Evolutionary conservation across 2,113 vertebrate species (phyloP).

Genomic region (Cochlearius cochlearius): DNA sequence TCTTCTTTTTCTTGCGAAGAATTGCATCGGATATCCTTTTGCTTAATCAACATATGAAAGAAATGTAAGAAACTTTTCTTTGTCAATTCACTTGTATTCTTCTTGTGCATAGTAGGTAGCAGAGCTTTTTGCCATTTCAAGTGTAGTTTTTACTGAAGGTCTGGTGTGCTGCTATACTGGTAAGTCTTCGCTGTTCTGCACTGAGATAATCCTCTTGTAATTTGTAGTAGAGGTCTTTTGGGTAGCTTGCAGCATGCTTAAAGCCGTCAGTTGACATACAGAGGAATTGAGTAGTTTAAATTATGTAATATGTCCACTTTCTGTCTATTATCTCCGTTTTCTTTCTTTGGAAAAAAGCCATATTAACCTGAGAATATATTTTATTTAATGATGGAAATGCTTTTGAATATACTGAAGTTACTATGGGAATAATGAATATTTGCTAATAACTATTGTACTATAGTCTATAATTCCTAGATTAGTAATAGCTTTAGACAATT

Average conservation of each 20-base stretch:
- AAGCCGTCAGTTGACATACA: background rate
- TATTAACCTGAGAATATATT: background rate
- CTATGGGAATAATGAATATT: background rate
- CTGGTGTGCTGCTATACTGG: background rate
- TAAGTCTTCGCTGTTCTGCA: background rate
- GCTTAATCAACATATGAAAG: background rate
- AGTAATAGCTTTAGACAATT: background rate
- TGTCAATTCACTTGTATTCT: background rate
- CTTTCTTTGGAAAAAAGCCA: background rate
- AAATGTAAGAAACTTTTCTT: background rate
- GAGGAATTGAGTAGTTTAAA: background rate
- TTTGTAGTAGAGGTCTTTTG: background rate
- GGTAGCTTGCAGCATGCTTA: background rate
- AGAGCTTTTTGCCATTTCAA: background rate
- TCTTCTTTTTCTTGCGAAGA: background rate
- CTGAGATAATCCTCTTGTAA: background rate
- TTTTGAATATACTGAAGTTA: background rate
- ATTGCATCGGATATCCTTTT: background rate
- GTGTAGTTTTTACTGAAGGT: background rate
- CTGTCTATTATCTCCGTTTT: background rate
- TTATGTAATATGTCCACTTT: fast-evolving
- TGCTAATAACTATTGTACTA: background rate
- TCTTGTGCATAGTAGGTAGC: background rate
- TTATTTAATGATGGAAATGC: background rate
- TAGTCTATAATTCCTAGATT: background rate